Evolutionary conservation across 92 coral and sea anemone species (phyloP), one percentile per base, ranked within the genome.

Genomic region (Meandrina meandrites): DNA sequence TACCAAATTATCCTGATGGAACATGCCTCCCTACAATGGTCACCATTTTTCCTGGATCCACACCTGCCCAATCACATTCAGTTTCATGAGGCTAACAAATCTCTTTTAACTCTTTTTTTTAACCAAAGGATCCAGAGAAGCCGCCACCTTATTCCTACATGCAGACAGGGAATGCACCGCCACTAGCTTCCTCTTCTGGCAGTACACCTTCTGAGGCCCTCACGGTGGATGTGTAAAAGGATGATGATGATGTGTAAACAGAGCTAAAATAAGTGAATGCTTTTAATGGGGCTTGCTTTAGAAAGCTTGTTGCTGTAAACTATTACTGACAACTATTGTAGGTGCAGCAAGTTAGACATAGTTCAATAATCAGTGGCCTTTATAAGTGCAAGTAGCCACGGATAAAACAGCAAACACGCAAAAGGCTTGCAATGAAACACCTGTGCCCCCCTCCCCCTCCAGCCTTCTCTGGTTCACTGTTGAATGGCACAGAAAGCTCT

Each of bases 121-220:
- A 48, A 24, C 77, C 34, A 24, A 50, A 47, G 86, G 66, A 69
- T 19, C 84, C 42, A 1, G 86, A 82, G 16, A 68, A 12, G 75
- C 86, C 86, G 22, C 86, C 86, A 21, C 86, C 86, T n/a, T 82
- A 82, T 69, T 19, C 86, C 30, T 82, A 48, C 78, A 12, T 22
- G 24, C 76, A 82, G 66, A 70, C 86, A 8, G 86, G 86, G 30
- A 69, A 70, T 82, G 78, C 78, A 14, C 78, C 78, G 18, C 78
- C 86, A 28, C 70, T 62, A 47, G 67, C 30, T 24, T 31, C 78
- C 34, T 45, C 78, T 19, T 75, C 24, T 18, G 67, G 78, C 2
- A 24, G 28, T 18, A 14, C 51, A 24, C 48, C 83, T 35, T 36
- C 76, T 19, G 66, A 82, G 31, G 78, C 56, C 27, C 66, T 11